Evolutionary conservation across 1,140 invertebrate species (phyloP).

Genomic region (Drosophila quadrilineata): DNA sequence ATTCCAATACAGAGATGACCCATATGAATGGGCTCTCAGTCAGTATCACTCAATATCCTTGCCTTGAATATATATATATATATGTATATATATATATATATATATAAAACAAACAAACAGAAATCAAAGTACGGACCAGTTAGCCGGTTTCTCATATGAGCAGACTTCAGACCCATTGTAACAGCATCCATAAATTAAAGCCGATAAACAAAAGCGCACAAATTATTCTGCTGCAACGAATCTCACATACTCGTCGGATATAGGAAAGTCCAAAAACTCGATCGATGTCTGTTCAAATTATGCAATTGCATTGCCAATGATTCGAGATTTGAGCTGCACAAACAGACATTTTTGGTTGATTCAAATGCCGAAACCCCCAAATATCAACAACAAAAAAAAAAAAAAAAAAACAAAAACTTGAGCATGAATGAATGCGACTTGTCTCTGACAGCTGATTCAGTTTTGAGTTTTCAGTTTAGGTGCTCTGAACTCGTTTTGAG

Average conservation of each 20-base stretch:
- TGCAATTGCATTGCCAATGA: constrained; percentile 47
- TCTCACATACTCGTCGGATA: too few species aligned
- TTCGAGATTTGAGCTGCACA: constrained; percentile 10
- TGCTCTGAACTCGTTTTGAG: constrained; percentile 65
- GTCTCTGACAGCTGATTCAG: constrained; percentile 55
- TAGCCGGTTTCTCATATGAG: neutral
- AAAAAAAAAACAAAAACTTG: constrained; percentile 23
- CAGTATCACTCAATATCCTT: constrained; percentile 58
- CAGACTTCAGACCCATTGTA: constrained; percentile 14
- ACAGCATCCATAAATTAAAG: constrained; percentile 55
- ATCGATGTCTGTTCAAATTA: constrained; percentile 22
- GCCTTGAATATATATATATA: constrained; percentile 49
- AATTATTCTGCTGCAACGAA: constrained; percentile 73
- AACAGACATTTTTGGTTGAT: neutral
- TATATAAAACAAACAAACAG: too few species aligned
- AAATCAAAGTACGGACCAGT: neutral
- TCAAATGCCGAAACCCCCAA: constrained; percentile 36
- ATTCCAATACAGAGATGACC: constrained; percentile 3
- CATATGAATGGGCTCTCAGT: neutral
- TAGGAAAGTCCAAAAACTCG: constrained; percentile 17
- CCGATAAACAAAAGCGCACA: constrained; percentile 55
- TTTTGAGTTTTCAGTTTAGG: too few species aligned
- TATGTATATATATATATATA: too few species aligned
- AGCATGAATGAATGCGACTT: constrained; percentile 63
- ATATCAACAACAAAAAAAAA: neutral